Base-by-base conservation (phyloP, 2,113 vertebrate species). In the Hiodon alosoides region DNA sequence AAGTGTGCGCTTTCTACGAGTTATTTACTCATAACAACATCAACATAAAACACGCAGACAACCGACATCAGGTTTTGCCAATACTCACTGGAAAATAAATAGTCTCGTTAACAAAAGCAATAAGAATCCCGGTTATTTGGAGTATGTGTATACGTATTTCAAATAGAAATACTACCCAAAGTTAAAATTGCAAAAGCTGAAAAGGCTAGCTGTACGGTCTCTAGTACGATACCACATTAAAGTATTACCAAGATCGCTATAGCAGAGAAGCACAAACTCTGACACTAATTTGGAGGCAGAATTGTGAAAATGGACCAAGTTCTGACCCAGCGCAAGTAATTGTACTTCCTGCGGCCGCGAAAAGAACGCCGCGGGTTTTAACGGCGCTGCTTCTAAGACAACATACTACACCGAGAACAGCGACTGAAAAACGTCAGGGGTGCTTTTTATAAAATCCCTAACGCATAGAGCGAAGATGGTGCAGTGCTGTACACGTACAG, bases 381-480 rank as follows among this genome's bases (percentile, higher is more conserved):
- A 14, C 9, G 58, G 59, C 9, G 68, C n/a, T 48, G 68, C 66
- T 67, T 9, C 47, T 54, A n/a, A 8, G 55, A 69, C 53, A 69
- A 8, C 62, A 10, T 67, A 80, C 0, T 71, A 62, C n/a, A 69
- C 59, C n/a, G 52, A 9, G 57, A 16, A 16, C 64, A 48, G 47
- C 16, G 64, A 46, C 47, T 16, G 77, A 57, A 74, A 74, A 74
- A 50, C 7, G 53, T 13, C 67, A 61, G 9, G 48, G 70, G 10
- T 58, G 8, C 48, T 59, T 72, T 66, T 61, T 51, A 57, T 57
- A 64, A 79, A 74, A 74, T 11, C 57, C 46, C n/a, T 47, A 79
- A 74, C 66, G 64, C 17, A 31, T 31, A n/a, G 46, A 73, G 69
- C 77, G 74, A 79, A 71, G 72, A 80, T 83, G 82, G 79, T 83